These are phyloP conservation scores for Elysia crispata DNA, from an alignment of 2,888 invertebrate species.

Conservation along the genomic window DNA sequence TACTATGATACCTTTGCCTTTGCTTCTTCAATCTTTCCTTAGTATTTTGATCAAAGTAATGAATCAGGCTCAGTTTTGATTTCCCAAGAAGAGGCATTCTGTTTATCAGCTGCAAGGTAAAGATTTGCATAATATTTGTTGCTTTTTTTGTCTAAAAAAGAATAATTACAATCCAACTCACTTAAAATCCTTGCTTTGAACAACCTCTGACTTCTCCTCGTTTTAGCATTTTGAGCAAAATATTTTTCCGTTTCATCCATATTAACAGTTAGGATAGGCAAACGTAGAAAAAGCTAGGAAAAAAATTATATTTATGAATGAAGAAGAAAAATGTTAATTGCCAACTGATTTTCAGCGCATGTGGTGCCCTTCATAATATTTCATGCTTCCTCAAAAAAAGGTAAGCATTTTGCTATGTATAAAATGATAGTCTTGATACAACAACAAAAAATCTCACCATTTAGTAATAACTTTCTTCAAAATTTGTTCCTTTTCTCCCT, in stretches of 20 bases:
- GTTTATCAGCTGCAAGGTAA: conserved; percentile 23
- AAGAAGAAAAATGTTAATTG: no score
- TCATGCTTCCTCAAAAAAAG: no score
- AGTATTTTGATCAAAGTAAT: conserved; percentile 32
- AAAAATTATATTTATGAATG: background rate
- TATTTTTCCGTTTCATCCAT: conserved; percentile 26
- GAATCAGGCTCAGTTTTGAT: background rate
- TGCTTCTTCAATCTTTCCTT: conserved; percentile 34
- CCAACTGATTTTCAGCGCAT: no score
- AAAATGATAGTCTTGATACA: no score
- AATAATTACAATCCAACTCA: conserved; percentile 21
- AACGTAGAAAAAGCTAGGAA: conserved; percentile 38
- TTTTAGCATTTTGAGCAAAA: conserved; percentile 39
- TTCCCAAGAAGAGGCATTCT: conserved; percentile 15
- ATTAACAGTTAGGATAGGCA: conserved; percentile 36
- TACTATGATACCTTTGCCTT: conserved; percentile 1
- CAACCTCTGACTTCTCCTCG: conserved; percentile 37
- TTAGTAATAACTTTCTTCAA: no score
- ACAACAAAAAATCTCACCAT: no score
- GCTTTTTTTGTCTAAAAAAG: background rate
- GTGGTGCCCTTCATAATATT: no score
- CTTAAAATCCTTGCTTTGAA: conserved; percentile 36
- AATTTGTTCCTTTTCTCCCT: no score
- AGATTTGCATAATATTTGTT: background rate
- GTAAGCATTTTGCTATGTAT: no score